Conservation (phyloP, 1,140 invertebrate species). For the Drosophila ohnishii region DNA sequence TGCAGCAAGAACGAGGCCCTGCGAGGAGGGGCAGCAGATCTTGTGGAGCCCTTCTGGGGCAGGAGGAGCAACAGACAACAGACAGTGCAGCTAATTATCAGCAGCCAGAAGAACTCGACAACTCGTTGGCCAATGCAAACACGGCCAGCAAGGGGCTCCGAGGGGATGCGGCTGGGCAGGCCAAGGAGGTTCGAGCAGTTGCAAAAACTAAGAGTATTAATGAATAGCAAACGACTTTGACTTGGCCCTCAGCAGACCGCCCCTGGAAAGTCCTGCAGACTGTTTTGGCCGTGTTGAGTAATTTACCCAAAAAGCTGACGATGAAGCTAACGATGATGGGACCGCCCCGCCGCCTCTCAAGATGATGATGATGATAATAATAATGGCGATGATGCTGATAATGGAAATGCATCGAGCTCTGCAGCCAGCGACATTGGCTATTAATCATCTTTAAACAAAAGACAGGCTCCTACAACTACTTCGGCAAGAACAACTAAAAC, state of each 20-base stretch:
- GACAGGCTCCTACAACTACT: slow-evolving; percentile 55
- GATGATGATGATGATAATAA: slow-evolving; percentile 5
- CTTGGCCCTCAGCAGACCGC: slow-evolving; percentile 31
- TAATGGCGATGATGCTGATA: slow-evolving; percentile 57
- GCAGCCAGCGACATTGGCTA: slow-evolving; percentile 77
- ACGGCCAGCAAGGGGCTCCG: slow-evolving; percentile 18
- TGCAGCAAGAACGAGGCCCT: slow-evolving; percentile 37
- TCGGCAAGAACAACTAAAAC: slow-evolving; percentile 65
- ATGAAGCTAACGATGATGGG: slow-evolving; percentile 37
- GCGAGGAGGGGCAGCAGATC: slow-evolving; percentile 19
- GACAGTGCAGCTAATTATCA: slow-evolving; percentile 79
- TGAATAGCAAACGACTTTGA: slow-evolving; percentile 80
- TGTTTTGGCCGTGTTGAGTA: slow-evolving; percentile 67
- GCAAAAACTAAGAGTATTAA: slow-evolving; percentile 76
- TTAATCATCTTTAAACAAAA: slow-evolving; percentile 81
- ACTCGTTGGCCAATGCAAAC: slow-evolving; percentile 64
- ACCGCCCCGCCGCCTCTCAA: slow-evolving; percentile 4
- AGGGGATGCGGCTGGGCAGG: neutral
- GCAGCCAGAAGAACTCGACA: slow-evolving; percentile 65
- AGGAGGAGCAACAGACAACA: slow-evolving; percentile 71
- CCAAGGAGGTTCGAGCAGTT: slow-evolving; percentile 7
- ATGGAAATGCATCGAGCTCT: slow-evolving; percentile 72
- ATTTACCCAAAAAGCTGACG: slow-evolving; percentile 67
- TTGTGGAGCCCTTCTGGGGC: slow-evolving; percentile 8
- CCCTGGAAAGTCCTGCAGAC: slow-evolving; percentile 9